Evolutionary conservation across 2,797 vertebrate species (phyloP).

Genomic region (Lepus oiostolus): DNA sequence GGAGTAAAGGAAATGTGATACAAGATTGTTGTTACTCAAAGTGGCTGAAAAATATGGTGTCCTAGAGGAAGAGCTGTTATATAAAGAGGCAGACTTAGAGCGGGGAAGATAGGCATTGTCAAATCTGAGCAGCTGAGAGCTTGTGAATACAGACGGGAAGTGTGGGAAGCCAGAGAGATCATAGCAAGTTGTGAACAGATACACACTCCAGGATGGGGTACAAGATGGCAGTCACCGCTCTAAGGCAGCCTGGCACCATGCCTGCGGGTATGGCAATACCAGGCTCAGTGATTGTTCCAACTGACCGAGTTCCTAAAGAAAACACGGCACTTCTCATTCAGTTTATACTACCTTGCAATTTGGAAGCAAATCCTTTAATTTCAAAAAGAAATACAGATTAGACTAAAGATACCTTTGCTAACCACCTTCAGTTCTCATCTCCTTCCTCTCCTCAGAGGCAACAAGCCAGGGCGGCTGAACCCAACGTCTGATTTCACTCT

Average conservation of each 20-base stretch:
- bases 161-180: not conserved
- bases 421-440: not conserved
- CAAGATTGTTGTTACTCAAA: not conserved
- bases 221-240: not conserved
- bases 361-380: conserved; percentile 62
- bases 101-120: not conserved
- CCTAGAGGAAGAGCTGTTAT: not conserved
- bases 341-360: conserved; percentile 1
- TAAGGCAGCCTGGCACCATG: not conserved
- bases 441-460: not conserved
- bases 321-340: not conserved
- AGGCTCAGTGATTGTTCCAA: not conserved
- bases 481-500: not conserved
- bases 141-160: not conserved
- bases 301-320: conserved; percentile 32
- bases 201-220: not conserved
- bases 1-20: conserved; percentile 13
- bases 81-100: not conserved
- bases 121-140: not conserved
- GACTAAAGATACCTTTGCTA: not conserved
- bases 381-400: not conserved
- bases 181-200: not conserved
- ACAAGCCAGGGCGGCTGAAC: not conserved
- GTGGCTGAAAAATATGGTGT: not conserved
- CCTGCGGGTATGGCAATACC: not conserved